Evolutionary conservation across 2,888 invertebrate species (phyloP).

Genomic region (Ormia ochracea): DNA sequence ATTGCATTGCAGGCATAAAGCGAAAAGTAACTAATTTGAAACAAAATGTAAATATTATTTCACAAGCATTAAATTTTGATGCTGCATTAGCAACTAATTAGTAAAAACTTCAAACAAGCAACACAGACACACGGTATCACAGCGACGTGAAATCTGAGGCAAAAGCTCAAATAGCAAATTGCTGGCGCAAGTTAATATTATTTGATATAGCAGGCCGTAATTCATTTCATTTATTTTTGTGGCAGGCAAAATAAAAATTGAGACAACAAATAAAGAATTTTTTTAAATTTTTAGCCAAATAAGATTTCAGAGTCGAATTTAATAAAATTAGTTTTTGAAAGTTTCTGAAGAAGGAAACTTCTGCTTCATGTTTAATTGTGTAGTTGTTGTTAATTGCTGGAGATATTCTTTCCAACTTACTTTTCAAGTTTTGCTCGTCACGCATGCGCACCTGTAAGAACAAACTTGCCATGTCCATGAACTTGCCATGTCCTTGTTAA

Average conservation of each 20-base stretch:
- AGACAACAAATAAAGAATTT: not conserved
- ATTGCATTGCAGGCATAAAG: not conserved
- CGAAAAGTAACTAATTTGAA: not conserved
- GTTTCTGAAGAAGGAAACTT: too few relatives aligned
- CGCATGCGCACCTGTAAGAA: too few relatives aligned
- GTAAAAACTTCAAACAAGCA: conserved; percentile 40
- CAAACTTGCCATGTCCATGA: too few relatives aligned
- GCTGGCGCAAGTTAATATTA: conserved; percentile 47
- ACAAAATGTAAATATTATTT: conserved; percentile 18
- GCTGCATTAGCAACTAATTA: conserved; percentile 54
- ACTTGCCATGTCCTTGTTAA: too few relatives aligned
- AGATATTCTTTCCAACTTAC: too few relatives aligned
- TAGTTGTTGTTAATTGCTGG: too few relatives aligned
- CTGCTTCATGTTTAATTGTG: too few relatives aligned
- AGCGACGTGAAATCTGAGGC: not conserved
- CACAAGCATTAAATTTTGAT: conserved; percentile 7
- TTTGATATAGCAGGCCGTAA: conserved; percentile 46
- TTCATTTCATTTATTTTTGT: conserved; percentile 14
- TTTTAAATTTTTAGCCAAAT: too few relatives aligned
- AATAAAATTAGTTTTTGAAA: too few relatives aligned
- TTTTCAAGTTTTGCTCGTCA: too few relatives aligned
- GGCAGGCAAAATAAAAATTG: not conserved
- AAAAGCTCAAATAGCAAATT: conserved; percentile 32
- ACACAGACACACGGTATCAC: not conserved
- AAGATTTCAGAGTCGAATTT: too few relatives aligned